Conservation (phyloP, 2,888 invertebrate species). For the Hirtodrosophila alboralis region DNA sequence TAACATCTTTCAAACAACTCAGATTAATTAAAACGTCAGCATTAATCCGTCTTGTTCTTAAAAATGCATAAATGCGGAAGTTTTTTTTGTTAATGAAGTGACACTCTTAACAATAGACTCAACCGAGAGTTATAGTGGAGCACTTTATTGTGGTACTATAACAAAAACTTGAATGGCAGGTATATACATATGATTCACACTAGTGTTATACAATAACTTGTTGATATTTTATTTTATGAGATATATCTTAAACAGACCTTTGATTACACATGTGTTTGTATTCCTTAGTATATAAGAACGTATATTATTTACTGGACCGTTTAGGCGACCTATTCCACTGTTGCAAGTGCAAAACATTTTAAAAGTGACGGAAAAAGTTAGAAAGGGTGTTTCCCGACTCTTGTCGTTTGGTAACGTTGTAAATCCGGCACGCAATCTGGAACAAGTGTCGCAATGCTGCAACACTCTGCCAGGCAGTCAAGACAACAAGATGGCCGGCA, state of each 20-base stretch:
- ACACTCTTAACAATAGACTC: conserved; percentile 20
- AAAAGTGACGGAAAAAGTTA: conserved; percentile 15
- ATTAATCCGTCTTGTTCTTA: no score
- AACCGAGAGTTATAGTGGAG: conserved; percentile 23
- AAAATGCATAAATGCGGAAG: conserved; percentile 53
- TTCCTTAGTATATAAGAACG: no score
- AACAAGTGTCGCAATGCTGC: conserved; percentile 78
- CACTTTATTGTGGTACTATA: conserved; percentile 15
- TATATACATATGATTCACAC: no score
- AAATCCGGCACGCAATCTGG: conserved; percentile 79
- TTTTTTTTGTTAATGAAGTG: conserved; percentile 67
- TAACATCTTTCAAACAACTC: no score
- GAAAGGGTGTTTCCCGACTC: conserved; percentile 24
- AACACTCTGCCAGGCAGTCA: conserved; percentile 56
- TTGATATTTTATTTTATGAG: no score
- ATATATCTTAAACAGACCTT: no score
- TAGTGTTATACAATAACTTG: no score
- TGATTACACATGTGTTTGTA: no score
- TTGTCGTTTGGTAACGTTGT: conserved; percentile 66
- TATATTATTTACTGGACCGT: conserved; percentile 6
- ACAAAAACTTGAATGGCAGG: conserved; percentile 35
- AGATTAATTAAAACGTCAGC: no score
- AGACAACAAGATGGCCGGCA: conserved; percentile 53
- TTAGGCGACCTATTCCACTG: conserved; percentile 20
- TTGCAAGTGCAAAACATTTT: conserved; percentile 20